Evolutionary conservation across 2,888 invertebrate genomes (phyloP), one percentile per base, ranked within the genome.

Genomic region (Sepiola atlantica): DNA sequence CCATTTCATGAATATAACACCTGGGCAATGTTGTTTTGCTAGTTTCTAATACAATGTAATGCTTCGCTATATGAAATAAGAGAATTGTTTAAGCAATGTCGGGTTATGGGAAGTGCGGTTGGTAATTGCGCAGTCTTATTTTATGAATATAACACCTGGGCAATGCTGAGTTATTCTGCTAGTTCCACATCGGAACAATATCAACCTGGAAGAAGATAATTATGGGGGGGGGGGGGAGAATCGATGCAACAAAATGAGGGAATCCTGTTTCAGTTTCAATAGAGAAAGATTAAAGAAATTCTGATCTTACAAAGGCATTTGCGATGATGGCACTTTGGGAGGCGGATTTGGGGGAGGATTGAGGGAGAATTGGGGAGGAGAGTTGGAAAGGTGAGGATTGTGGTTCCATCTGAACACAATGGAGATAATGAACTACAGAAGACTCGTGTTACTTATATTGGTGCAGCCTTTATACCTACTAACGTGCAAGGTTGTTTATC

Each of bases 401-500:
- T 18, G 3, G n/a, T n/a, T 16, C 77, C 77, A 77, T 77, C 77
- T n/a, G 14, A 77, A n/a, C 77, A 77, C n/a, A 77, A n/a, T n/a
- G 77, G 16, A n/a, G 77, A 77, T 77, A 77, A 77, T 77, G 77
- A 77, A 77, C n/a, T n/a, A 77, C 32, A 77, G 18, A 77, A 77
- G 16, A n/a, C 10, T 14, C 77, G 16, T 77, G n/a, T 77, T 77
- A 77, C 77, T 77, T 32, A 77, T 77, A 77, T 77, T 32, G 1
- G 77, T 77, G n/a, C 77, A 77, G 77, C n/a, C n/a, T 77, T 77
- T 77, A 77, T 77, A 32, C 32, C n/a, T n/a, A 77, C 77, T 77
- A 32, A 77, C 77, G n/a, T 77, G 77, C n/a, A 77, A 77, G 77
- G 77, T n/a, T 77, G 77, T 77, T 77, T 77, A 77, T 77, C 77